These are phyloP conservation scores for Drosophila gunungcola DNA, from an alignment of 1,140 invertebrate genomes.

Conservation along the genomic window DNA sequence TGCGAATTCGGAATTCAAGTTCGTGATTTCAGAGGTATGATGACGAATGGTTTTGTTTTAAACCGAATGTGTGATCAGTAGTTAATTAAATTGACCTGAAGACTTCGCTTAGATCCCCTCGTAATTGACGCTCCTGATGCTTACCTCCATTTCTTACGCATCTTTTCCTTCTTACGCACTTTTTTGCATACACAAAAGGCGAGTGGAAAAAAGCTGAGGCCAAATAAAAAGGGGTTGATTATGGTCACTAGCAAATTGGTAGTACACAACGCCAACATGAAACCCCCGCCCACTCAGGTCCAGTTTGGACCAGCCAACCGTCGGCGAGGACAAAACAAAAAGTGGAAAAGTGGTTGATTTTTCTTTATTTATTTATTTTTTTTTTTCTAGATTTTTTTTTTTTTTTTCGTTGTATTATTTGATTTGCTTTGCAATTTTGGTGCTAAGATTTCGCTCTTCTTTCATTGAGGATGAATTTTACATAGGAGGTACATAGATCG, in stretches of 20 bases:
- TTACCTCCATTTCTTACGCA: neutral
- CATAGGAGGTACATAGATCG: conserved; percentile 12
- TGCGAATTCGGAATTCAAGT: no score
- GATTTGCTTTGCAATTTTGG: conserved; percentile 72
- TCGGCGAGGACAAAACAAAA: conserved; percentile 72
- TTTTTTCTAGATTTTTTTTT: conserved; percentile 52
- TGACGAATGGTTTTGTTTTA: no score
- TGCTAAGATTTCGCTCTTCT: conserved; percentile 54
- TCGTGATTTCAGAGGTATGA: no score
- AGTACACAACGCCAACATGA: conserved; percentile 39
- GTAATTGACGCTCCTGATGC: neutral
- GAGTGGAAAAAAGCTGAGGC: conserved; percentile 15
- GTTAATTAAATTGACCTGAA: neutral
- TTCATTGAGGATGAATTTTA: conserved; percentile 53
- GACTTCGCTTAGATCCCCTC: neutral
- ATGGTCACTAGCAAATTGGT: conserved; percentile 82
- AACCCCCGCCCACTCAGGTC: conserved; percentile 21
- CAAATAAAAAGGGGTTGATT: conserved; percentile 76
- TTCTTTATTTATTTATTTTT: conserved; percentile 45
- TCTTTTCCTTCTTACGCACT: conserved; percentile 59
- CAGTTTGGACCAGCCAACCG: conserved; percentile 52
- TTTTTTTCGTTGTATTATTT: conserved; percentile 35
- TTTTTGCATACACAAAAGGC: conserved; percentile 57
- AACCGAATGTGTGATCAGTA: neutral
- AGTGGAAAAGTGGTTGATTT: conserved; percentile 78